These are phyloP conservation scores for Manis crassicaudata DNA, from an alignment of 2,797 vertebrate genomes.

Conservation along the genomic window DNA sequence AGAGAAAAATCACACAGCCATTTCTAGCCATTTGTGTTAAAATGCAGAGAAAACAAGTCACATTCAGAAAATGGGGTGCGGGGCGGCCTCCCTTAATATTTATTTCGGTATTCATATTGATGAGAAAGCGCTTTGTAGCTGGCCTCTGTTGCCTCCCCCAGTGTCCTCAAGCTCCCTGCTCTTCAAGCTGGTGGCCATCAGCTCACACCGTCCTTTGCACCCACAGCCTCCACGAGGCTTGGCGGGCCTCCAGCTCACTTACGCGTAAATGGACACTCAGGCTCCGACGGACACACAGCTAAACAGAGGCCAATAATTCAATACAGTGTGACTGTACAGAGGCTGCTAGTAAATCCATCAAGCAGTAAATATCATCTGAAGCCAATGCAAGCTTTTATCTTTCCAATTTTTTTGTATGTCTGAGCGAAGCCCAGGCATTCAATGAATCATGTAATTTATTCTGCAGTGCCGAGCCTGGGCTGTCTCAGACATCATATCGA, in stretches of 20 bases:
- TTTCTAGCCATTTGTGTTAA: conserved; percentile 84
- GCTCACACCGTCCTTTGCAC: conserved; percentile 79
- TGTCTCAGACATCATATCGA: conserved; percentile 91
- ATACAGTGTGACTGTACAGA: conserved; percentile 89
- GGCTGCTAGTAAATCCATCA: conserved; percentile 91
- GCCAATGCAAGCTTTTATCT: conserved; percentile 92
- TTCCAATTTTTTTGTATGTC: conserved; percentile 89
- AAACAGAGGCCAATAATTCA: conserved; percentile 92
- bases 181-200: conserved; percentile 86
- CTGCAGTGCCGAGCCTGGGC: conserved; percentile 84
- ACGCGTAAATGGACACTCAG: conserved; percentile 91
- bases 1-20: conserved; percentile 76
- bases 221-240: conserved; percentile 84
- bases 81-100: conserved; percentile 87
- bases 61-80: conserved; percentile 78
- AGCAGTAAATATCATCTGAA: conserved; percentile 91
- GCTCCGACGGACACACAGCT: conserved; percentile 87
- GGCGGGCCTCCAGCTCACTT: conserved; percentile 89
- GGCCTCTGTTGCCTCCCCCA: conserved; percentile 77
- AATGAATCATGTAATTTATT: conserved; percentile 92
- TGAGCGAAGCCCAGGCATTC: conserved; percentile 87
- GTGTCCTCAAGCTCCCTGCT: conserved; percentile 80
- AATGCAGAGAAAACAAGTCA: conserved; percentile 85
- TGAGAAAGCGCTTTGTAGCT: conserved; percentile 83
- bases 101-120: conserved; percentile 89